These are phyloP conservation scores for Falco naumanni DNA, from an alignment of 2,797 vertebrate species.

Conservation along the genomic window DNA sequence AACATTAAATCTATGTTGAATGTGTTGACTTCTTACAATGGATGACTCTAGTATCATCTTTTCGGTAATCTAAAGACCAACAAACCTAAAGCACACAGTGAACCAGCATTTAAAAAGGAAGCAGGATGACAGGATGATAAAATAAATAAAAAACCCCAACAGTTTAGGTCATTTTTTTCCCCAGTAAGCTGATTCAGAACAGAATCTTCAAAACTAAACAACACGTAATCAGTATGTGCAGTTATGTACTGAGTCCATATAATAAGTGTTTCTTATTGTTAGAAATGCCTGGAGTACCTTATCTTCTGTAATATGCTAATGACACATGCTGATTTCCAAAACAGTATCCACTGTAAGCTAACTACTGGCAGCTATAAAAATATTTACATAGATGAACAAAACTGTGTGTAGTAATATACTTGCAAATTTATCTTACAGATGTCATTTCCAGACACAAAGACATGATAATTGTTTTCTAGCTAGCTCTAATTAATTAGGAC, in stretches of 20 bases:
- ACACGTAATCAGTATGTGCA: neutral
- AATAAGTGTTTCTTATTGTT: neutral
- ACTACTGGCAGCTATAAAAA: conserved; percentile 2
- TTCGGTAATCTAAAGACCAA: neutral
- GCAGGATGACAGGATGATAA: neutral
- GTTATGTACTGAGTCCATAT: neutral
- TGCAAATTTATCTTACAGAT: conserved; percentile 30
- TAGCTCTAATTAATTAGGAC: neutral
- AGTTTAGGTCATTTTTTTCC: neutral
- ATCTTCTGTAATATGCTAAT: conserved; percentile 12
- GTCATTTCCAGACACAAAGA: conserved; percentile 20
- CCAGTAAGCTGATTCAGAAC: neutral
- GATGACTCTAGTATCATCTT: neutral
- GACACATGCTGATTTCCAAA: conserved; percentile 4
- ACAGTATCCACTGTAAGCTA: neutral
- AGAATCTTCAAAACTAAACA: neutral
- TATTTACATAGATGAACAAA: conserved; percentile 21
- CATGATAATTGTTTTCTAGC: neutral
- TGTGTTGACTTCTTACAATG: neutral
- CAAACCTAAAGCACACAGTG: neutral
- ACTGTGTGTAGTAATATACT: neutral
- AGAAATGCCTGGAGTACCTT: neutral
- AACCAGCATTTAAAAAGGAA: neutral
- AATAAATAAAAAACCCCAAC: neutral
- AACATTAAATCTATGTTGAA: neutral